Evolutionary conservation across 35 echinoderm and acorn worm genomes (phyloP).

Genomic region (Ophioderma brevispina): DNA sequence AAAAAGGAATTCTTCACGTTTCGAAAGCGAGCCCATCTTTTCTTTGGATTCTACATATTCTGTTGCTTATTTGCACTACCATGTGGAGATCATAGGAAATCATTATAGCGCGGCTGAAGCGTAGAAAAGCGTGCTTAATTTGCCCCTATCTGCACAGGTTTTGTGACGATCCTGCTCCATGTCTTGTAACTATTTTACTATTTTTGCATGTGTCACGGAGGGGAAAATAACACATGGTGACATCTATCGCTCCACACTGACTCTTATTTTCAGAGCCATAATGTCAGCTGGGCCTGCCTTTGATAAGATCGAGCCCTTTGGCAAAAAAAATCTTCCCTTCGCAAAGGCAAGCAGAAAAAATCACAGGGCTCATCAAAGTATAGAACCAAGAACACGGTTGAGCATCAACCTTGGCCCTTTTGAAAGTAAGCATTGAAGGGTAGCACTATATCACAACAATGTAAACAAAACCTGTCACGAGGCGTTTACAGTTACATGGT

Average conservation of each 20-base stretch:
- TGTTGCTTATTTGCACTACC: background rate
- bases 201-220: background rate
- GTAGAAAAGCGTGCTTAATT: background rate
- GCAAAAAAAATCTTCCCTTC: constrained; percentile 93
- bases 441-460: background rate
- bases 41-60: background rate
- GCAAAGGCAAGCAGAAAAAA: constrained; percentile 99
- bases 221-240: constrained; percentile 3
- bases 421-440: constrained; percentile 87
- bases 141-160: constrained; percentile 3
- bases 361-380: constrained; percentile 99
- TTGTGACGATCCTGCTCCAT: background rate
- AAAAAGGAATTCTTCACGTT: background rate
- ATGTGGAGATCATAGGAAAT: constrained; percentile 5
- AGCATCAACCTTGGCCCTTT: constrained; percentile 83
- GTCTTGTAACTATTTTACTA: constrained; percentile 2
- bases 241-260: background rate
- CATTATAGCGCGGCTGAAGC: background rate
- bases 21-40: background rate
- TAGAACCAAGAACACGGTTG: constrained; percentile 84
- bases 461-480: too few species aligned
- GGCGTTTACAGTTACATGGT: too few species aligned
- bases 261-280: background rate
- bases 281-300: constrained; percentile 87
- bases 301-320: constrained; percentile 99